A percentile compares a stretch with the other conserved stretches of the same genome.
These are phyloP conservation scores for Scaptomyza tumidula DNA, from an alignment of 2,888 invertebrate genomes.

Conservation along the genomic window DNA sequence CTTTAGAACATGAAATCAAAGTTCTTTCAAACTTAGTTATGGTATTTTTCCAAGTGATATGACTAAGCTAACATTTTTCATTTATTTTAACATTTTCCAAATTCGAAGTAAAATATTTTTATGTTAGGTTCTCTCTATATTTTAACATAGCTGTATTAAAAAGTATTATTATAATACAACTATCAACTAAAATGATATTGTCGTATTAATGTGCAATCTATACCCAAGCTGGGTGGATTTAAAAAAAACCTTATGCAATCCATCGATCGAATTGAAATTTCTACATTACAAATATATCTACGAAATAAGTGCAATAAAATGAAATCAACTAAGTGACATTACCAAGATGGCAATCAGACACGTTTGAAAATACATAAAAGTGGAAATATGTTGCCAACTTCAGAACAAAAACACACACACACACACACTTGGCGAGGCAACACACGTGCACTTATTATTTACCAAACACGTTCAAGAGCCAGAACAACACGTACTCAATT, in stretches of 20 bases:
- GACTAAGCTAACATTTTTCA: no score
- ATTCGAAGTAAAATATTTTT: no score
- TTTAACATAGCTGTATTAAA: no score
- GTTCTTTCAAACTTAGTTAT: no score
- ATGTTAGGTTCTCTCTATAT: no score
- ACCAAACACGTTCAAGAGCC: constrained; percentile 72
- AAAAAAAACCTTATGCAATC: background rate
- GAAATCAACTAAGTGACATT: constrained; percentile 65
- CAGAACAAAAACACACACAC: constrained; percentile 30
- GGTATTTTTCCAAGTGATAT: no score
- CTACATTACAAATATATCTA: constrained; percentile 31
- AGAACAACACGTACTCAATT: constrained; percentile 79
- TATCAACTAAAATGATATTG: no score
- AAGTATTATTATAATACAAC: no score
- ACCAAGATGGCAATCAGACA: constrained; percentile 69
- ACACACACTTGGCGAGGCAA: constrained; percentile 10
- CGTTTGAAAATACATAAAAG: constrained; percentile 76
- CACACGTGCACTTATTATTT: constrained; percentile 67
- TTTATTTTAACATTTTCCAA: no score
- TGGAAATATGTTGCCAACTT: constrained; percentile 72
- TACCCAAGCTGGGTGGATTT: background rate
- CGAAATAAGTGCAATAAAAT: constrained; percentile 66
- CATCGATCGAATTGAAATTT: constrained; percentile 44
- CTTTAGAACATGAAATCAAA: no score
- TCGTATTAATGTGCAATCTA: background rate